Conservation (phyloP, 2,797 vertebrate genomes). For the Tangara arthus region DNA sequence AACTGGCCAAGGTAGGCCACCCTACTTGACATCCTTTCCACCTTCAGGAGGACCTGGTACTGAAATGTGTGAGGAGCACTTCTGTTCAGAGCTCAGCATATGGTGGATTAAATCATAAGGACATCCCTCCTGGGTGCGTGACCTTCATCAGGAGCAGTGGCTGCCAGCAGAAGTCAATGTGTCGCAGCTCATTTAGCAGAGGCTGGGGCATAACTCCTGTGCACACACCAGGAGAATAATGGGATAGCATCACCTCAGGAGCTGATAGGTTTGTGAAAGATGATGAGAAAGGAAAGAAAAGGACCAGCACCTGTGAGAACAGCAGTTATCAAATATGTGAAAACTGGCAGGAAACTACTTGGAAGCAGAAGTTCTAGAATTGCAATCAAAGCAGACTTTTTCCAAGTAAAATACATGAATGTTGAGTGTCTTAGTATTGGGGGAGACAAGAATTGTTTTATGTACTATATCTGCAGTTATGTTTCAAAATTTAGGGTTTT, state of each 20-base stretch:
- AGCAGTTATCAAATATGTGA: neutral
- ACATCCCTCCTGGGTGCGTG: neutral
- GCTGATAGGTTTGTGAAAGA: neutral
- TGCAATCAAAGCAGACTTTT: neutral
- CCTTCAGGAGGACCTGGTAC: neutral
- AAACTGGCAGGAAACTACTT: neutral
- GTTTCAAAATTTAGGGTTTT: neutral
- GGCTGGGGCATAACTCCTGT: neutral
- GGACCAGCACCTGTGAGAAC: neutral
- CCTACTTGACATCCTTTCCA: neutral
- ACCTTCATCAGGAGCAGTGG: neutral
- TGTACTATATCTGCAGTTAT: accelerated
- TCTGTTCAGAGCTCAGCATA: neutral
- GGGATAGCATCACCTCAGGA: neutral
- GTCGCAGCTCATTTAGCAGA: neutral
- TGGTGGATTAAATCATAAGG: neutral
- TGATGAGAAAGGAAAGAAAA: neutral
- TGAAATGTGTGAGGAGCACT: neutral
- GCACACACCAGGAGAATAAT: accelerated
- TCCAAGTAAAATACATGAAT: neutral
- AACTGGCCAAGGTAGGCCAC: neutral
- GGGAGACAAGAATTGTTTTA: neutral
- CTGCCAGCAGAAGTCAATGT: neutral
- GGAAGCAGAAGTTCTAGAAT: neutral
- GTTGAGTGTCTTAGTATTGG: neutral